Evolutionary conservation across 2,797 vertebrate genomes (phyloP).

Genomic region (Anniella stebbinsi): DNA sequence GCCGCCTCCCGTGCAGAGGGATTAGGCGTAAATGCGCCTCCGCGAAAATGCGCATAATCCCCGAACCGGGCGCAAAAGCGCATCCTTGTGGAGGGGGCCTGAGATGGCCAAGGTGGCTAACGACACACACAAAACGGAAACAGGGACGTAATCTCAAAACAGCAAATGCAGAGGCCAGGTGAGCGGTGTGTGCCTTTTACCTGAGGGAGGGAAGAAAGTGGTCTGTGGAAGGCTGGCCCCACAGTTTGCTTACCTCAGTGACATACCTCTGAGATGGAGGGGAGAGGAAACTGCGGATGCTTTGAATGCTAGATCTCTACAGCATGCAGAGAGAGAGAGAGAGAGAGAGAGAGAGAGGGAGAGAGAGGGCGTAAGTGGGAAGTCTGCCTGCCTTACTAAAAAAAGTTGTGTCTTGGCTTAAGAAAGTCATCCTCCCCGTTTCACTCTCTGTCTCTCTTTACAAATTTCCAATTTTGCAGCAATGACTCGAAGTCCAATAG

Average conservation of each 20-base stretch:
- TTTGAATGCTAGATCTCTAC: background rate
- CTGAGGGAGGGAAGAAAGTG: background rate
- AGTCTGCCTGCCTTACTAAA: background rate
- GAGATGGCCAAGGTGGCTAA: background rate
- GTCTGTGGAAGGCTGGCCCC: background rate
- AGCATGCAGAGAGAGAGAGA: background rate
- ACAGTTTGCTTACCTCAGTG: background rate
- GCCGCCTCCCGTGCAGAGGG: too few species aligned
- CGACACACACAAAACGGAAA: background rate
- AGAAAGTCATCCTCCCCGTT: background rate
- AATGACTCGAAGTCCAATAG: background rate
- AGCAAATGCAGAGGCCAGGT: background rate
- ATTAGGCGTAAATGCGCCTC: too few species aligned
- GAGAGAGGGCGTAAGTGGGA: background rate
- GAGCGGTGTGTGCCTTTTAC: background rate
- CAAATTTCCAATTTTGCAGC: background rate
- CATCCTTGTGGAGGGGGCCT: too few species aligned
- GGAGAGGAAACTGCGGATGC: background rate
- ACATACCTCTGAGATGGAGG: background rate
- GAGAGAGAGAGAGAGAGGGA: too few species aligned
- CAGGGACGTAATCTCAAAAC: background rate
- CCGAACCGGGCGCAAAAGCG: too few species aligned
- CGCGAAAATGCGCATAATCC: too few species aligned
- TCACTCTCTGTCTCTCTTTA: background rate
- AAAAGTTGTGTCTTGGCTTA: background rate